Evolutionary conservation across 2,797 vertebrate genomes (phyloP).

Genomic region (Callimico goeldii): DNA sequence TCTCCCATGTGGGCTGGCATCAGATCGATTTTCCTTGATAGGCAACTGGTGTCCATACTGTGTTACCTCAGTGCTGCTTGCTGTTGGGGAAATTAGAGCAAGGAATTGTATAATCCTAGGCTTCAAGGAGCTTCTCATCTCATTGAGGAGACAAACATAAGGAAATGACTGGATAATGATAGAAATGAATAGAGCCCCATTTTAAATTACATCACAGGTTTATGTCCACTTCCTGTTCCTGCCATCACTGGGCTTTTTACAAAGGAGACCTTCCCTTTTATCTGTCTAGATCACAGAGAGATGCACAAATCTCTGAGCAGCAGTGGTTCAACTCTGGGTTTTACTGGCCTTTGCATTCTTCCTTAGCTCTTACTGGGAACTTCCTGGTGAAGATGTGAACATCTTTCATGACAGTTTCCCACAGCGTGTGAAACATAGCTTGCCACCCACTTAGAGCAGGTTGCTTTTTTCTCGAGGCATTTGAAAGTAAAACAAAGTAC

Average conservation of each 20-base stretch:
- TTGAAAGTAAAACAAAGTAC: conserved; percentile 80
- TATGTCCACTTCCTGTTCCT: background rate
- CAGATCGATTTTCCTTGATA: background rate
- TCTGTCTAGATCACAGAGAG: background rate
- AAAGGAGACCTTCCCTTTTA: conserved; percentile 10
- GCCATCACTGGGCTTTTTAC: background rate
- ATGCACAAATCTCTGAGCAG: background rate
- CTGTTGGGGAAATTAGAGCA: background rate
- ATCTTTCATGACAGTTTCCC: conserved; percentile 71
- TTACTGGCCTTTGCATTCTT: background rate
- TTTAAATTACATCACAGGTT: background rate
- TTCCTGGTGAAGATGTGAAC: conserved; percentile 54
- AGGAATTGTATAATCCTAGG: background rate
- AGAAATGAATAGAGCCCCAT: background rate
- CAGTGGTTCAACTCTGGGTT: background rate
- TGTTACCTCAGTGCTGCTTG: background rate
- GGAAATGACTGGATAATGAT: background rate
- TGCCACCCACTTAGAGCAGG: conserved; percentile 81
- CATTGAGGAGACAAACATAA: background rate
- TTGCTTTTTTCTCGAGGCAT: conserved; percentile 75
- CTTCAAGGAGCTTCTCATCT: conserved; percentile 21
- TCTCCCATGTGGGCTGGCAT: background rate
- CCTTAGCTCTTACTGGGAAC: conserved; percentile 53
- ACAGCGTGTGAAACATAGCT: conserved; percentile 50
- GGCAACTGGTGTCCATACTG: background rate